Conservation (phyloP, 1,140 invertebrate species). For the Drosophila mauritiana region DNA sequence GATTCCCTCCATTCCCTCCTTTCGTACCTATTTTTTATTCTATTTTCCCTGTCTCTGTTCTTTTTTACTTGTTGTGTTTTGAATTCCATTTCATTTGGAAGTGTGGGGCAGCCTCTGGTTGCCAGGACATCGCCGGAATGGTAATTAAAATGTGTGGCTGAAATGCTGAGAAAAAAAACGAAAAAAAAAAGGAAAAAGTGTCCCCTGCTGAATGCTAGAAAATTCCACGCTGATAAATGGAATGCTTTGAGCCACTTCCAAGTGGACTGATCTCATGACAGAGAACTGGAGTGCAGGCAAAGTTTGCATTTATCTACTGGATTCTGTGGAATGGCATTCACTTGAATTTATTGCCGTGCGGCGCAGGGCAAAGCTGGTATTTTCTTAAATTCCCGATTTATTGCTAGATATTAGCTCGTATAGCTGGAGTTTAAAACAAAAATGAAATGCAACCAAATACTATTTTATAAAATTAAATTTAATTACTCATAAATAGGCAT, state of each 20-base stretch:
- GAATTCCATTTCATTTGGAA: constrained; percentile 21
- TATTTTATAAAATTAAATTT: no score
- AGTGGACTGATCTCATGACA: constrained; percentile 2
- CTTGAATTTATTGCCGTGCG: constrained; percentile 13
- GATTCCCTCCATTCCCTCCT: background rate
- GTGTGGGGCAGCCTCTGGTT: background rate
- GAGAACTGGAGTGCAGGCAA: constrained; percentile 1
- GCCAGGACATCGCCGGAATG: constrained; percentile 26
- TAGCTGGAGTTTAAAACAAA: no score
- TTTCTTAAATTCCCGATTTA: background rate
- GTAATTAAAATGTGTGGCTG: constrained; percentile 36
- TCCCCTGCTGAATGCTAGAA: background rate
- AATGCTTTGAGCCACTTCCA: constrained; percentile 6
- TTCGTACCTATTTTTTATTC: constrained; percentile 4
- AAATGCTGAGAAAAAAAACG: background rate
- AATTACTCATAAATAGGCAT: no score
- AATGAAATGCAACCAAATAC: no score
- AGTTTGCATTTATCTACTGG: constrained; percentile 26
- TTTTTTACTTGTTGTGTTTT: background rate
- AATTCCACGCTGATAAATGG: constrained; percentile 18
- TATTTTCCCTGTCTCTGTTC: background rate
- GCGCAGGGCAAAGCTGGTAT: background rate
- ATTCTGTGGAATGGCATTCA: constrained; percentile 4
- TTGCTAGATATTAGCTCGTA: background rate
- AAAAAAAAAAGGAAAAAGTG: background rate